These are phyloP conservation scores for Bergia sp. DNA, from an alignment of 92 coral and sea anemone species.

Conservation along the genomic window DNA sequence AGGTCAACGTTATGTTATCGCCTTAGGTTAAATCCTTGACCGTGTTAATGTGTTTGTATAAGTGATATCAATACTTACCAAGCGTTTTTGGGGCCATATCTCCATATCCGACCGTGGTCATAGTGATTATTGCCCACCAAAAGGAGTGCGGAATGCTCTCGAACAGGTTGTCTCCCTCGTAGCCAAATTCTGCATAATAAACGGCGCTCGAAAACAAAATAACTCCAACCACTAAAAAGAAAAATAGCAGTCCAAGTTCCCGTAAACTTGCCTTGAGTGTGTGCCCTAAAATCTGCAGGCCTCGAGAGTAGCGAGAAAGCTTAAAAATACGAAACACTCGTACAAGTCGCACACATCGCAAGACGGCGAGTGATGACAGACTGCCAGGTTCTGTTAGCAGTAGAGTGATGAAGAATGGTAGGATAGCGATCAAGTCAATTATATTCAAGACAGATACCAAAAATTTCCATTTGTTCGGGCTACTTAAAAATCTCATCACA, in stretches of 20 bases:
- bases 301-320: conserved; percentile 96
- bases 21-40: neutral
- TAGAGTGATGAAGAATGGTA: conserved; percentile 88
- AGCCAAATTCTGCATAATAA: conserved; percentile 86
- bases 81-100: conserved; percentile 90
- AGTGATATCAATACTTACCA: conserved; percentile 65
- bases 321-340: conserved; percentile 96
- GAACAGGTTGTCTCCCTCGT: conserved; percentile 66
- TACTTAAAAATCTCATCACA: conserved; percentile 72
- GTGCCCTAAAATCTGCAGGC: conserved; percentile 95
- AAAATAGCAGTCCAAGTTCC: conserved; percentile 88
- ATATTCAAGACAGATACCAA: conserved; percentile 85
- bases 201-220: conserved; percentile 94
- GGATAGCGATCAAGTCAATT: conserved; percentile 88
- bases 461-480: conserved; percentile 94
- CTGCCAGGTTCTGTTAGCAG: conserved; percentile 80
- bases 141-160: conserved; percentile 94
- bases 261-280: conserved; percentile 96
- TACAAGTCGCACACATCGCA: conserved; percentile 89
- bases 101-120: conserved; percentile 99
- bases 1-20: neutral
- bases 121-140: conserved; percentile 99
- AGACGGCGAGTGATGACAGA: conserved; percentile 90
- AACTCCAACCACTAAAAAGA: conserved; percentile 96
- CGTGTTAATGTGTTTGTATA: neutral